A percentile compares a stretch with the other conserved stretches of the same genome.
Evolutionary conservation across 64 coral and sea anemone species (phyloP).

Genomic region (Trachythela sp.): DNA sequence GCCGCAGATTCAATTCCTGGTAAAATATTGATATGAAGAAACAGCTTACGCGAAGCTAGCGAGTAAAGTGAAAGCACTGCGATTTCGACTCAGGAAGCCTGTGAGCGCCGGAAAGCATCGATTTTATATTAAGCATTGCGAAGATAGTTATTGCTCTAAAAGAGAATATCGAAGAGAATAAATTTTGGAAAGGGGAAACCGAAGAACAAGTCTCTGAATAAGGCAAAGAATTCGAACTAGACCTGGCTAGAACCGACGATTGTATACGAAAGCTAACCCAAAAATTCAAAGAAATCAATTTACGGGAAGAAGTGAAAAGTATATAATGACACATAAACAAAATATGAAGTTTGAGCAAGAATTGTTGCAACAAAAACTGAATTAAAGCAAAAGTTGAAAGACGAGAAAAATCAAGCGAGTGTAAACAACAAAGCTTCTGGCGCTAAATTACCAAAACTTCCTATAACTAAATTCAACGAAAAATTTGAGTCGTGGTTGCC

Average conservation of each 20-base stretch:
- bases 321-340: too few species aligned
- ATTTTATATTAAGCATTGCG: background rate
- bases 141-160: background rate
- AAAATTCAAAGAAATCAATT: too few species aligned
- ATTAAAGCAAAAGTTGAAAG: background rate
- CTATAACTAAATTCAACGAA: too few species aligned
- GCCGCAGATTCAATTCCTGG: too few species aligned
- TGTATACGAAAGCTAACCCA: background rate
- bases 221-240: background rate
- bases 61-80: constrained; percentile 30
- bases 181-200: background rate
- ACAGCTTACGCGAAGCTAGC: too few species aligned
- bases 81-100: background rate
- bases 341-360: too few species aligned
- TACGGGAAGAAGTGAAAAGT: too few species aligned
- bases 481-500: too few species aligned
- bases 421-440: background rate
- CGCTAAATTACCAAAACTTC: too few species aligned
- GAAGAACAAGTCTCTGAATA: background rate
- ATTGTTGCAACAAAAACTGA: background rate
- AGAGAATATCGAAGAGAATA: background rate
- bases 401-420: background rate
- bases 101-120: background rate
- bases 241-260: background rate
- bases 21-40: too few species aligned